Evolutionary conservation across 2,888 invertebrate genomes (phyloP), one percentile per base, ranked within the genome.

Genomic region (Tipula unca): DNA sequence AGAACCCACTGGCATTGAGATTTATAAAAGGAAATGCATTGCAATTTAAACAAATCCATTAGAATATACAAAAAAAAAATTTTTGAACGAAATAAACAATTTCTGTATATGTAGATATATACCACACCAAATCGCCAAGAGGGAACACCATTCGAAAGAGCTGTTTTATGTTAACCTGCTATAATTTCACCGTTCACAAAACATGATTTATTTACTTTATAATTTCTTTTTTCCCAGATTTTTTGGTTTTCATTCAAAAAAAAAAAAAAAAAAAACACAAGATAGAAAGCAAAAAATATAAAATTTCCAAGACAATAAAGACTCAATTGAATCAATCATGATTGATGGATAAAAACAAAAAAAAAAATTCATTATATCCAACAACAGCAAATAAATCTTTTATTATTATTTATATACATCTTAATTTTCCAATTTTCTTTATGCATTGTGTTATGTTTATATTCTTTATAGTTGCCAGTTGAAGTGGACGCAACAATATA

Each of bases 311-410:
- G 69, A 69, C 69, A 69, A 69, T 69, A 69, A 69, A 69, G 69
- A 69, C 69, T 69, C 69, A 69, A 69, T 69, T 69, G 69, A 69
- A 69, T 69, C 69, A 69, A 69, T 69, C 69, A 69, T 69, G 69
- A 69, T 69, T 69, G 69, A 69, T 69, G 69, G 25, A 69, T 69
- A 69, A 69, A 69, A 69, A n/a, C n/a, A n/a, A n/a, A 25, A 25
- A 69, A 32, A 6, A 32, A 32, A 1, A 32, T 32, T 32, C 4
- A 69, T 69, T 69, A 69, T 69, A 69, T 69, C 69, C 20, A 69
- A 69, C 69, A 69, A 69, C 69, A 25, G 69, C 69, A 69, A 25
- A 69, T 69, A 69, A 69, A 69, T 69, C 69, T n/a, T 48, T 48
- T 48, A 39, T 39, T 39, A 32, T 32, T 32, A 32, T 8, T 48